phyloP scores from a whole-genome alignment of 2,888 invertebrate genomes.

The Brachyptera putata region DNA sequence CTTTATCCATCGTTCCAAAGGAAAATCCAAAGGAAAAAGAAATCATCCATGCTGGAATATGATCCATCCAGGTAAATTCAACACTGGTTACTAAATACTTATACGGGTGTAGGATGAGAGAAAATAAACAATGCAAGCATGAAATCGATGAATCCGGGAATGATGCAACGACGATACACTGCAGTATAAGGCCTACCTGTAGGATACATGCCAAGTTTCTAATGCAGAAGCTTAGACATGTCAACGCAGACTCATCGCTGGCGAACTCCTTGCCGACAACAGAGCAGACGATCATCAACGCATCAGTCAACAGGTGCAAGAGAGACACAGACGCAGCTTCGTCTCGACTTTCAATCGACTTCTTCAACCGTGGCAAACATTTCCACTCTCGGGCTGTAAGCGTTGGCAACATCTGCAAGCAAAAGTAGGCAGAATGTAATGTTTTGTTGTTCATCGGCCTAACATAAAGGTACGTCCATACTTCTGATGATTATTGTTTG shows the following conservation, averaged over 20 bases:
- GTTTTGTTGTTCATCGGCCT: neutral
- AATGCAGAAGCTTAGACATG: neutral
- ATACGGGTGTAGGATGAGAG: no score
- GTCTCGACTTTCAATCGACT: neutral
- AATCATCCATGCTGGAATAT: no score
- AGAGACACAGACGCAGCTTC: neutral
- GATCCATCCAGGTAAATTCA: no score
- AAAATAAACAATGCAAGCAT: no score
- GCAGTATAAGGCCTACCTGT: no score
- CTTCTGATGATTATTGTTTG: no score
- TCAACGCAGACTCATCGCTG: neutral
- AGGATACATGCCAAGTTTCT: slow-evolving; percentile 1
- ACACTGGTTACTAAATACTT: no score
- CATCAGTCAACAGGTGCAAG: neutral
- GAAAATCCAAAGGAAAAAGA: no score
- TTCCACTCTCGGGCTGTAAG: neutral
- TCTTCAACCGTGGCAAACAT: neutral
- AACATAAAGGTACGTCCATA: no score
- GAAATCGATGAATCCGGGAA: no score
- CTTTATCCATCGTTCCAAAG: no score
- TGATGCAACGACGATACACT: no score
- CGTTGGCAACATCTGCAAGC: neutral
- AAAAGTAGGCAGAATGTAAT: neutral
- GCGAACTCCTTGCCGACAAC: neutral
- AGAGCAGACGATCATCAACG: slow-evolving; percentile 1